phyloP scores from a whole-genome alignment of 2,888 invertebrate genomes.

The Drosophila peninsularis region DNA sequence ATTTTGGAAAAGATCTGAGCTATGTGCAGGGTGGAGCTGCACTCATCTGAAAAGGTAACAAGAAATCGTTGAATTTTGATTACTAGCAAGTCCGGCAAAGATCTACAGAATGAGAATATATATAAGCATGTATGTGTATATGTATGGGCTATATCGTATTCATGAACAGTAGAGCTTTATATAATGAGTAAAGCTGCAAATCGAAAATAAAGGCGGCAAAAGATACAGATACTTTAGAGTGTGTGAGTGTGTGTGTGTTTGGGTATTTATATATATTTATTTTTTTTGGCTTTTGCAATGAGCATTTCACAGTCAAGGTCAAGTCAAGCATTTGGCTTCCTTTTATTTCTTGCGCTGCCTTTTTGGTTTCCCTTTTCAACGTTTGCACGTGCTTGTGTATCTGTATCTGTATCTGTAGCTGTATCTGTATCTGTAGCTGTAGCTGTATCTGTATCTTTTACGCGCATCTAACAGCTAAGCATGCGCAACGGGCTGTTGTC shows the following conservation, averaged over 20 bases:
- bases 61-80: conserved; percentile 39
- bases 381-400: conserved; percentile 63
- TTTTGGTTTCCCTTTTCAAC: conserved; percentile 38
- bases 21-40: conserved; percentile 40
- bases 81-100: conserved; percentile 21
- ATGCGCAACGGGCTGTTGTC: conserved; percentile 55
- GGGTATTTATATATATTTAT: not conserved
- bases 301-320: conserved; percentile 82
- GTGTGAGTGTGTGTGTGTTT: conserved; percentile 13
- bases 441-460: conserved; percentile 28
- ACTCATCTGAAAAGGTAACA: conserved; percentile 59
- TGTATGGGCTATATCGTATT: conserved; percentile 5
- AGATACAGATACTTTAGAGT: conserved; percentile 17
- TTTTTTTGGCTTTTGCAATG: conserved; percentile 57
- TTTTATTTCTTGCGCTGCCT: conserved; percentile 30
- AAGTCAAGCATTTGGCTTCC: conserved; percentile 71
- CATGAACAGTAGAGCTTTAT: conserved; percentile 5
- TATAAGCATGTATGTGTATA: not conserved
- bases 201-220: conserved; percentile 17
- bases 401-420: conserved; percentile 25
- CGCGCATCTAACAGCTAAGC: conserved; percentile 69
- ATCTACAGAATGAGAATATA: conserved; percentile 12
- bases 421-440: conserved; percentile 3
- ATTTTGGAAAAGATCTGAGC: conserved; percentile 32
- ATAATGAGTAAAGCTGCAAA: not conserved